These are phyloP conservation scores for Marasmarcha lunaedactyla DNA, from an alignment of 2,888 invertebrate genomes.

Conservation along the genomic window DNA sequence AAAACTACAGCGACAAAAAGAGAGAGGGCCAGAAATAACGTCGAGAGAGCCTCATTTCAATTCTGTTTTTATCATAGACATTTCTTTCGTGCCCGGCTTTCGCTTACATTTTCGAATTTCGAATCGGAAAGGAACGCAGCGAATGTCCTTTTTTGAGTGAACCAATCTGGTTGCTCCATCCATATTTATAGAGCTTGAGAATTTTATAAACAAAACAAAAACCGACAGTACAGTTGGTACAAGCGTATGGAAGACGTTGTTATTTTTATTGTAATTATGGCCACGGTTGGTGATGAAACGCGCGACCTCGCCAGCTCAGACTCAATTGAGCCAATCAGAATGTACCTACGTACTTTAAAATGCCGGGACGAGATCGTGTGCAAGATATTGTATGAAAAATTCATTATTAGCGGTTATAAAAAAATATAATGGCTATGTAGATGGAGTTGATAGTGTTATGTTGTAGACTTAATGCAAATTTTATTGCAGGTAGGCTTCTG, in stretches of 20 bases:
- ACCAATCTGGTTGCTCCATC: background rate
- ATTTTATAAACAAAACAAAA: background rate
- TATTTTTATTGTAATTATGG: constrained; percentile 1
- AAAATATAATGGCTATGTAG: too few relatives aligned
- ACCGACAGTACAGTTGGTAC: background rate
- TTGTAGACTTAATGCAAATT: too few relatives aligned
- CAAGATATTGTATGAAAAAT: too few relatives aligned
- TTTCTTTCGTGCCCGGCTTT: too few relatives aligned
- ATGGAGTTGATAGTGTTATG: too few relatives aligned
- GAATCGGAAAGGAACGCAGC: background rate
- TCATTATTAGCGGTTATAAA: too few relatives aligned
- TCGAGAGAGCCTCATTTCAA: too few relatives aligned
- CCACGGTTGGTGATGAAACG: background rate
- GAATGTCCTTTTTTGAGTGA: background rate
- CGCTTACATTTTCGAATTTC: background rate
- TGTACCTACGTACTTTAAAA: background rate
- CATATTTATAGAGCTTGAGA: background rate
- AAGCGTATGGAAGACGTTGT: background rate
- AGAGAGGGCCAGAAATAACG: too few relatives aligned
- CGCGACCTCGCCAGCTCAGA: background rate
- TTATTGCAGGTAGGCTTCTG: too few relatives aligned
- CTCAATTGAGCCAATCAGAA: constrained; percentile 2
- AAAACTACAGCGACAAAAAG: too few relatives aligned
- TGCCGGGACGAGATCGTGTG: too few relatives aligned
- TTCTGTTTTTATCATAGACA: too few relatives aligned